These are phyloP conservation scores for Venustoraphidia nigricollis DNA, from an alignment of 2,888 invertebrate species.

Conservation along the genomic window DNA sequence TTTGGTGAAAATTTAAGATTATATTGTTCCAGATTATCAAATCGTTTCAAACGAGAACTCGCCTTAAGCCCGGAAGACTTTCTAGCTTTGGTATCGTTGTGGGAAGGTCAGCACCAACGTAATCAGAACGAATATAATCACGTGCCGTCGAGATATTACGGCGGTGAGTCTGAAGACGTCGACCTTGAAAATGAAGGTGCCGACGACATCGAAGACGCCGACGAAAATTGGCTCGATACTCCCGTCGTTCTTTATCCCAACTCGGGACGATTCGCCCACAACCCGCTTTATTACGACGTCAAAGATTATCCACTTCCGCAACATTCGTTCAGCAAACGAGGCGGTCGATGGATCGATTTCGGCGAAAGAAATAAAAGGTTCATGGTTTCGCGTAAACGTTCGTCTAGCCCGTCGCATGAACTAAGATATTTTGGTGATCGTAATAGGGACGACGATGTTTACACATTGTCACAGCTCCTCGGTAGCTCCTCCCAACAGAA, in stretches of 20 bases:
- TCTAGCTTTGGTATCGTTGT: constrained; percentile 38
- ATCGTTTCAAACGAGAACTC: constrained; percentile 40
- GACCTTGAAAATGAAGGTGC: constrained; percentile 27
- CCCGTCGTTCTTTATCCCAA: constrained; percentile 36
- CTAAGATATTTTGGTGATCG: constrained; percentile 23
- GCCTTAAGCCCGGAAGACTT: constrained; percentile 45
- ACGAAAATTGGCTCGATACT: constrained; percentile 39
- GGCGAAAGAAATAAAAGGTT: constrained; percentile 33
- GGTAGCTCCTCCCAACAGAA: constrained; percentile 26
- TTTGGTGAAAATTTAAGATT: too few species aligned
- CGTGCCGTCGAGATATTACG: constrained; percentile 33
- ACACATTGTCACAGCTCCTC: constrained; percentile 41
- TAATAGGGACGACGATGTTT: constrained; percentile 21
- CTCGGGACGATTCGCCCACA: constrained; percentile 21
- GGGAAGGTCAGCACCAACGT: constrained; percentile 39
- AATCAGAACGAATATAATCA: constrained; percentile 18
- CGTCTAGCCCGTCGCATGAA: constrained; percentile 24
- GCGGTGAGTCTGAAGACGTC: constrained; percentile 27
- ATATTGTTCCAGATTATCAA: constrained; percentile 18
- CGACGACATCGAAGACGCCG: constrained; percentile 35
- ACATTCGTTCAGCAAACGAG: constrained; percentile 16
- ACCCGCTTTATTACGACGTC: constrained; percentile 16
- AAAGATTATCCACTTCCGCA: constrained; percentile 14
- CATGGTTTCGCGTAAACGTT: constrained; percentile 41
- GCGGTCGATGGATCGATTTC: constrained; percentile 17